Percentiles rank a stretch among this genome's conserved stretches.
phyloP scores from a whole-genome alignment of 2,888 invertebrate species.

The Nebria salina region DNA sequence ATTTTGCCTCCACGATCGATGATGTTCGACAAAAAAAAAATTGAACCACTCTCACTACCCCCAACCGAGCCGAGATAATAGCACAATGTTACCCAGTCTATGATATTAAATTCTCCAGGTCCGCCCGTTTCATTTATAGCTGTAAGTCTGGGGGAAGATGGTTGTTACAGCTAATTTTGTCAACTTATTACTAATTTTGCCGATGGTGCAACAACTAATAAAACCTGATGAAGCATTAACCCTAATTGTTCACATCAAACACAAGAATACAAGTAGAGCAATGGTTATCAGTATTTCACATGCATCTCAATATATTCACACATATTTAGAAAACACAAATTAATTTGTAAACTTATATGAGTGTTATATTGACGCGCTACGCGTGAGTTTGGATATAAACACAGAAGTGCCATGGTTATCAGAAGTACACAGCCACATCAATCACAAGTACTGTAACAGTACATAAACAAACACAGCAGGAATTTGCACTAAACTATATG shows the following conservation, averaged over 20 bases:
- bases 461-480: too few relatives aligned
- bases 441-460: too few relatives aligned
- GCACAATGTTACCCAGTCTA: neutral
- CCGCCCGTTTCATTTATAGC: neutral
- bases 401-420: too few relatives aligned
- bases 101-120: neutral
- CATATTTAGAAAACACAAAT: too few relatives aligned
- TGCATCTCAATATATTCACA: too few relatives aligned
- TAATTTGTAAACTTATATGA: too few relatives aligned
- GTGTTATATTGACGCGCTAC: too few relatives aligned
- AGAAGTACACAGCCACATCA: too few relatives aligned
- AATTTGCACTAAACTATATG: too few relatives aligned
- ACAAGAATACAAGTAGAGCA: neutral
- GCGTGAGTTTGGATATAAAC: too few relatives aligned
- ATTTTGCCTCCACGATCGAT: neutral
- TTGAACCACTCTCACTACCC: neutral
- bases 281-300: too few relatives aligned
- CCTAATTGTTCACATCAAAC: neutral
- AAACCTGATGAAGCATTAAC: constrained; percentile 3
- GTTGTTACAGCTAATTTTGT: constrained; percentile 12
- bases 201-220: constrained; percentile 7
- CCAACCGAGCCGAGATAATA: neutral
- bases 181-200: constrained; percentile 15
- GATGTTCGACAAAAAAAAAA: neutral
- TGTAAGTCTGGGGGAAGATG: too few relatives aligned